Conservation (phyloP, 2,888 invertebrate species). For the Euphydryas editha region DNA sequence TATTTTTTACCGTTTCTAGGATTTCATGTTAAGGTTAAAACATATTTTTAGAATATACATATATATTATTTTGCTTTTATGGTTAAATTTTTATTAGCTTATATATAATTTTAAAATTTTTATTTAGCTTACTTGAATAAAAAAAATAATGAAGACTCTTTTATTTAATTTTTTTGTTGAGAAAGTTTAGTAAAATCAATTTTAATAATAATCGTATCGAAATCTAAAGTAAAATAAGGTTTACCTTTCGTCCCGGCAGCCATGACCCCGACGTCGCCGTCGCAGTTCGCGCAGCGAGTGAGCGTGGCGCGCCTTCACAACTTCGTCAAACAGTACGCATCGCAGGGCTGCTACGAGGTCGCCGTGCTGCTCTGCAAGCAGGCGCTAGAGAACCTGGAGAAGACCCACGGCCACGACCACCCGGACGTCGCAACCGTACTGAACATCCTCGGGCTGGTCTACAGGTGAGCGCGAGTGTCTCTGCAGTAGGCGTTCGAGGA, state of each 20-base stretch:
- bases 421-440: constrained; percentile 99
- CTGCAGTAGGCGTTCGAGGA: too few species aligned
- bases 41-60: too few species aligned
- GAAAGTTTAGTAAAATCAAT: too few species aligned
- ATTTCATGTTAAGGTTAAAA: too few species aligned
- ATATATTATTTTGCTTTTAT: too few species aligned
- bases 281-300: constrained; percentile 97
- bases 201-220: too few species aligned
- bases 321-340: constrained; percentile 99
- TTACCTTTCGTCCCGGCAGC: constrained; percentile 73
- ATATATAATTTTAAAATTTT: too few species aligned
- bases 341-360: constrained; percentile 97
- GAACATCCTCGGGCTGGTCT: constrained; percentile 97
- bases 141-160: too few species aligned
- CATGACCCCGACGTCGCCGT: constrained; percentile 96
- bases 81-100: too few species aligned
- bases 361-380: constrained; percentile 99
- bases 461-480: constrained; percentile 86
- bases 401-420: constrained; percentile 99
- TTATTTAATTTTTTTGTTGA: too few species aligned
- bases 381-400: constrained; percentile 99
- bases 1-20: too few species aligned
- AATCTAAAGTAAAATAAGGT: not conserved
- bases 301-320: constrained; percentile 99
- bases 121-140: too few species aligned